Conservation (phyloP, 2,113 vertebrate genomes). For the Cebus imitator region DNA sequence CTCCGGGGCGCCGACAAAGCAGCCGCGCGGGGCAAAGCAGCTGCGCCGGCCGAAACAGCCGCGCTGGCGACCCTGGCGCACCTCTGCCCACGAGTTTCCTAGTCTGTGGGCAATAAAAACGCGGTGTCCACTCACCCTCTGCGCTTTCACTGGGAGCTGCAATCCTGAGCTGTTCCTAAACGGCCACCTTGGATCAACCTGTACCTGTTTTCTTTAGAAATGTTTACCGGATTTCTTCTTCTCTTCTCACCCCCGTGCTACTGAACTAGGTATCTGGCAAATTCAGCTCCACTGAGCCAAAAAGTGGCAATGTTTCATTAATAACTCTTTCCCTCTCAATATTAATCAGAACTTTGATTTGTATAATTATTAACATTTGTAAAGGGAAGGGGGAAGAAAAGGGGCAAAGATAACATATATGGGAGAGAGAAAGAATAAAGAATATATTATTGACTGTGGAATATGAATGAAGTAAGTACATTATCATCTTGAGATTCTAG, state of each 20-base stretch:
- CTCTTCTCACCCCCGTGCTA: too few relatives aligned
- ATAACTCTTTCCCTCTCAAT: conserved; percentile 71
- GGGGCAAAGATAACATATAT: background rate
- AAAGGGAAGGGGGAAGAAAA: background rate
- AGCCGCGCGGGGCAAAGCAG: too few relatives aligned
- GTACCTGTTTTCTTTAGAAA: conserved; percentile 13
- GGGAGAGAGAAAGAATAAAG: background rate
- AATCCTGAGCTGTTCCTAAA: too few relatives aligned
- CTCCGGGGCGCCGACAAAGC: too few relatives aligned
- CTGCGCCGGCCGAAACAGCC: too few relatives aligned
- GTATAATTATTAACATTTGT: conserved; percentile 55
- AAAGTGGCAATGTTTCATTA: conserved; percentile 67
- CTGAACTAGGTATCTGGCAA: conserved; percentile 59
- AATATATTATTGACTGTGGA: conserved; percentile 16
- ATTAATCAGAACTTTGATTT: conserved; percentile 39
- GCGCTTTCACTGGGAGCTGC: too few relatives aligned
- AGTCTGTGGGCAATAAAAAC: too few relatives aligned
- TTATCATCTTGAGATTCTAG: conserved; percentile 44
- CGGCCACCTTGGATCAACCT: too few relatives aligned
- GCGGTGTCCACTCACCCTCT: too few relatives aligned
- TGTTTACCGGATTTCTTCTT: background rate
- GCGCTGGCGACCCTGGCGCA: too few relatives aligned
- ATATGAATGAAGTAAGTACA: background rate
- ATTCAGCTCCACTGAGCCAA: conserved; percentile 57
- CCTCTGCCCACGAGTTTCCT: too few relatives aligned